Base-by-base conservation (phyloP, 2,113 vertebrate species). In the Nothocercus julius region DNA sequence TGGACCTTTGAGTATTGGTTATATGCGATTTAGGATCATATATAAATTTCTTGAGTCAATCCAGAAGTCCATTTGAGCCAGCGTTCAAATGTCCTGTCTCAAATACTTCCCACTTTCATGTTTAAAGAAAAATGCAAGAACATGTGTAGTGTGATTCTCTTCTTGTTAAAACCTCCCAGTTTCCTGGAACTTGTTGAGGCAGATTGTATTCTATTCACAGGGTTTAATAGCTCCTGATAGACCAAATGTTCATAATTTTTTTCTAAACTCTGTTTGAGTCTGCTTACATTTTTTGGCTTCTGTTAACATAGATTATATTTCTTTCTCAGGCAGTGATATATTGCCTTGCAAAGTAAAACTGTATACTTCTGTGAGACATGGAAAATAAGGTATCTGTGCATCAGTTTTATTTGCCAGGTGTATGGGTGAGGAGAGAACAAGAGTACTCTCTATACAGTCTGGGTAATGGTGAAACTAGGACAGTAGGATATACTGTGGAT, bases 71-170 rank as follows among this genome's bases (percentile, higher is more conserved):
- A 74, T 80, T 80, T 0, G 0, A 85, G 45, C 27, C 59, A 94
- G 15, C 30, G 28, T 56, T 56, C 28, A 16, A 56, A 91, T 13
- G 91, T 88, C 36, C 38, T 87, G 30, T 81, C 75, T 87, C 30
- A 93, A 92, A 88, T 74, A 87, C 44, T 90, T 95, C 77, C 59
- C 44, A 85, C 17, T 69, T 82, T 68, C 63, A 82, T 49, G 22
- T 13, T 73, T 53, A 82, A 87, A 22, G 27, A 80, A 94, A 85
- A 89, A 93, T 40, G 8, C 44, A 87, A 85, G 54, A 93, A 87
- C 82, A 94, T 64, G 85, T 91, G 79, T 49, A 85, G 74, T 85
- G 13, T 61, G n/a, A 87, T 87, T 91, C 5, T 79, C 87, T 92
- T 82, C 51, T 42, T 42, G 12, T 47, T 67, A 87, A 92, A 95